Evolutionary conservation across 2,888 invertebrate species (phyloP).

Genomic region (Helleia helle): DNA sequence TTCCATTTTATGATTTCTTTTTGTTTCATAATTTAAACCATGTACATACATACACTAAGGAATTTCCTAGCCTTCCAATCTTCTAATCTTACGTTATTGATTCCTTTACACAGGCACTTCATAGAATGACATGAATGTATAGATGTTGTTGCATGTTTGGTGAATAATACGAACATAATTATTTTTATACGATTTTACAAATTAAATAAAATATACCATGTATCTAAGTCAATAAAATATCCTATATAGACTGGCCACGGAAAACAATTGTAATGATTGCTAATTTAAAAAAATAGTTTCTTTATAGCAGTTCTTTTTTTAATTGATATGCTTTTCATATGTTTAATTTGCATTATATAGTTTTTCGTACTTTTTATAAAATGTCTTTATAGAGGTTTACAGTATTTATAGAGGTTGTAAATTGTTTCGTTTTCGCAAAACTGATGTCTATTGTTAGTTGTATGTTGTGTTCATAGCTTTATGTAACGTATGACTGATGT

Average conservation of each 20-base stretch:
- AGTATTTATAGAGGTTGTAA: not conserved
- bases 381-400: no score
- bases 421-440: not conserved
- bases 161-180: not conserved
- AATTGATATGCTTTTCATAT: no score
- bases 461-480: slow-evolving; percentile 29
- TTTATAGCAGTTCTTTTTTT: no score
- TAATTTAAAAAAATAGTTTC: no score
- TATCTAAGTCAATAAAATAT: no score
- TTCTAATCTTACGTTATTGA: not conserved
- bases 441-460: slow-evolving; percentile 22
- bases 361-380: no score
- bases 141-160: not conserved
- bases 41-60: no score
- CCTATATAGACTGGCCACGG: not conserved
- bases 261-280: not conserved
- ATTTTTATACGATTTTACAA: not conserved
- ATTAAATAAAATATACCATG: not conserved
- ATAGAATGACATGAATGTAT: not conserved
- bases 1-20: not conserved
- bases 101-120: not conserved
- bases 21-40: no score
- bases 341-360: no score
- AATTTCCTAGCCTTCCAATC: not conserved
- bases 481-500: slow-evolving; percentile 60